Evolutionary conservation across 2,797 vertebrate genomes (phyloP).

Genomic region (Botia kubotai): DNA sequence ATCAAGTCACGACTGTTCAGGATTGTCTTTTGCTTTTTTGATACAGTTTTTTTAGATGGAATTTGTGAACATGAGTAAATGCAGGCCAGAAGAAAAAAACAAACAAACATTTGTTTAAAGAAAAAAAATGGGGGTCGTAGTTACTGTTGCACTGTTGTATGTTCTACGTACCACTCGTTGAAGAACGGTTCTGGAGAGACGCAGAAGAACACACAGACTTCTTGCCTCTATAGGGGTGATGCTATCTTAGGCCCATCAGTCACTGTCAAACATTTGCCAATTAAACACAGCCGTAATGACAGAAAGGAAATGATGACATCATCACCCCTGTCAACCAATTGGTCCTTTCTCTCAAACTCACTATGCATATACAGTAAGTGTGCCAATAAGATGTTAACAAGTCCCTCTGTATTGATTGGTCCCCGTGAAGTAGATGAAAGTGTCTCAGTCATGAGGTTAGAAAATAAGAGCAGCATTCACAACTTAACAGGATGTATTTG

Average conservation of each 20-base stretch:
- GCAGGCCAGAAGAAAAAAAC: constrained; percentile 19
- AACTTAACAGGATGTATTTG: constrained; percentile 76
- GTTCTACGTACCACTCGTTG: not conserved
- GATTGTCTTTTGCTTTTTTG: constrained; percentile 77
- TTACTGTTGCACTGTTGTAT: constrained; percentile 6
- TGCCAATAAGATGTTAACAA: constrained; percentile 50
- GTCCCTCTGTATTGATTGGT: constrained; percentile 67
- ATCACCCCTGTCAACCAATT: constrained; percentile 66
- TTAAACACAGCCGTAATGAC: constrained; percentile 36
- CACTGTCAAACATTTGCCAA: constrained; percentile 48
- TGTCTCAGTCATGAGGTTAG: constrained; percentile 77
- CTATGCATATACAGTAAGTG: constrained; percentile 52
- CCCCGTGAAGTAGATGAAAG: constrained; percentile 71
- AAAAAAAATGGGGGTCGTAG: constrained; percentile 21
- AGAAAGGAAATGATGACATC: constrained; percentile 49
- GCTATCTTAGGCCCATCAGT: constrained; percentile 39
- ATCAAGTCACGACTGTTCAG: constrained; percentile 73
- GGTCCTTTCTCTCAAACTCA: constrained; percentile 68
- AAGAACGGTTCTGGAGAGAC: constrained; percentile 17
- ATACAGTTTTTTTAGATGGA: constrained; percentile 62
- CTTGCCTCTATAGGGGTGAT: constrained; percentile 4
- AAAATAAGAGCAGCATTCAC: constrained; percentile 71
- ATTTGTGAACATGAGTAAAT: constrained; percentile 43
- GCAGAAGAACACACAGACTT: not conserved
- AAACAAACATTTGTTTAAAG: too few relatives aligned